phyloP scores from a whole-genome alignment of 2,113 vertebrate genomes.

The Cisticola juncidis region DNA sequence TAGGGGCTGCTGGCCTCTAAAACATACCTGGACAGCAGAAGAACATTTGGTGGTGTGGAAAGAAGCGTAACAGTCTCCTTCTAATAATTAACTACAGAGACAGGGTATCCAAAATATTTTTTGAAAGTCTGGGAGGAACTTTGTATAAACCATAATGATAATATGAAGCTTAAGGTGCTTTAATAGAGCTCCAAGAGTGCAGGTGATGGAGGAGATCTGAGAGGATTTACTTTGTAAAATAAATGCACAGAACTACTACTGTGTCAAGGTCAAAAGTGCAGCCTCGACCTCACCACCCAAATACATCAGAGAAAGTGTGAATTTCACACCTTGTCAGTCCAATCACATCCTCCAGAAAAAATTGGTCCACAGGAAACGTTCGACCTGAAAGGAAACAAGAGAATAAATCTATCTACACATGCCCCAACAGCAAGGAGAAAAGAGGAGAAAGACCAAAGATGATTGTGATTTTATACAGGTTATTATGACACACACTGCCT shows the following conservation, averaged over 20 bases:
- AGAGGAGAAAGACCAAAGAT: not conserved
- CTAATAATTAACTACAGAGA: not conserved
- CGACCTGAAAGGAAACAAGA: slow-evolving; percentile 74
- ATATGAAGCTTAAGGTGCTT: not conserved
- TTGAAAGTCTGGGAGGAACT: not conserved
- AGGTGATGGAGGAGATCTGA: not conserved
- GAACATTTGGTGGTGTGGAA: not conserved
- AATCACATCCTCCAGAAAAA: slow-evolving; percentile 94
- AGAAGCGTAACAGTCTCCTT: not conserved
- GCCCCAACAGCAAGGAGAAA: not conserved
- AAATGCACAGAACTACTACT: not conserved
- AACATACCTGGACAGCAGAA: slow-evolving; percentile 80
- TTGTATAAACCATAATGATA: not conserved
- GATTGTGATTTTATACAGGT: not conserved
- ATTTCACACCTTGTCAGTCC: slow-evolving; percentile 82
- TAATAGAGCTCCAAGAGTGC: not conserved
- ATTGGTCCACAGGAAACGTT: slow-evolving; percentile 93
- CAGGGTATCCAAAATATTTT: not conserved
- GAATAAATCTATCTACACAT: not conserved
- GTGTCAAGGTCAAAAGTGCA: not conserved
- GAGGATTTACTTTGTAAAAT: not conserved
- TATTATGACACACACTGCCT: not conserved
- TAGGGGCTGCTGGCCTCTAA: slow-evolving; percentile 90
- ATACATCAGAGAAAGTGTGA: not conserved
- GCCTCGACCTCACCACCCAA: not conserved